Evolutionary conservation across 1,140 invertebrate species (phyloP).

Genomic region (Cydia amplana): DNA sequence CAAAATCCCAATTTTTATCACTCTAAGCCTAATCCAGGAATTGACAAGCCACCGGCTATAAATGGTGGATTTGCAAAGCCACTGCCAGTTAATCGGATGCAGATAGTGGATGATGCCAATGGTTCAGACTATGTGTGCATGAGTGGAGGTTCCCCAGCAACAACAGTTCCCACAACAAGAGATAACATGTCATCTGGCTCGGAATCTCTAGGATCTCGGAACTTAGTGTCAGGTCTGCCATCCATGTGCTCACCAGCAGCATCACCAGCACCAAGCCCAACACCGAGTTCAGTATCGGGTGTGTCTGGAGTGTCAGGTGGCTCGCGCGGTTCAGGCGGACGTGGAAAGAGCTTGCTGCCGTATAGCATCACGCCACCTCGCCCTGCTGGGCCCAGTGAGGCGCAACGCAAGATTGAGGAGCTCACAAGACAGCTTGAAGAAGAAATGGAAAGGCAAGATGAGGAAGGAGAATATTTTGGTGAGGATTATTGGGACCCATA

Average conservation of each 20-base stretch:
- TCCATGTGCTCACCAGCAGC: conserved; percentile 67
- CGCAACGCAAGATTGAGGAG: conserved; percentile 94
- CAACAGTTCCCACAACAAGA: conserved; percentile 56
- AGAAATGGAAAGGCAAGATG: conserved; percentile 96
- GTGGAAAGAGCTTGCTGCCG: conserved; percentile 88
- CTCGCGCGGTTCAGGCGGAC: conserved; percentile 77
- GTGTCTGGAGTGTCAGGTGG: conserved; percentile 74
- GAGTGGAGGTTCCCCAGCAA: conserved; percentile 81
- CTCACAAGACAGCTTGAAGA: conserved; percentile 94
- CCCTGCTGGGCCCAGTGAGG: conserved; percentile 91
- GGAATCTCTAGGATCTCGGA: conserved; percentile 62
- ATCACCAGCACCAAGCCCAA: conserved; percentile 75
- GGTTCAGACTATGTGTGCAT: conserved; percentile 87
- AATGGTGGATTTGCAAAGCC: conserved; percentile 65
- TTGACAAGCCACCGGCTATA: conserved; percentile 55
- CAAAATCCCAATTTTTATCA: conserved; percentile 76
- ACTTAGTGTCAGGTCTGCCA: conserved; percentile 65
- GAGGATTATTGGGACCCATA: conserved; percentile 56
- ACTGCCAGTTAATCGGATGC: conserved; percentile 62
- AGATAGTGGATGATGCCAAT: conserved; percentile 82
- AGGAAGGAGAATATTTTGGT: conserved; percentile 98
- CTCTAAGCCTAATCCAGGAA: conserved; percentile 62
- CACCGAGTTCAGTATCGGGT: conserved; percentile 3
- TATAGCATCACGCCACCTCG: conserved; percentile 93
- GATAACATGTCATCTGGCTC: conserved; percentile 64